Percentiles rank a stretch among this genome's conserved stretches.
These are phyloP conservation scores for Seriola aureovittata DNA, from an alignment of 2,113 vertebrate species.

Conservation along the genomic window DNA sequence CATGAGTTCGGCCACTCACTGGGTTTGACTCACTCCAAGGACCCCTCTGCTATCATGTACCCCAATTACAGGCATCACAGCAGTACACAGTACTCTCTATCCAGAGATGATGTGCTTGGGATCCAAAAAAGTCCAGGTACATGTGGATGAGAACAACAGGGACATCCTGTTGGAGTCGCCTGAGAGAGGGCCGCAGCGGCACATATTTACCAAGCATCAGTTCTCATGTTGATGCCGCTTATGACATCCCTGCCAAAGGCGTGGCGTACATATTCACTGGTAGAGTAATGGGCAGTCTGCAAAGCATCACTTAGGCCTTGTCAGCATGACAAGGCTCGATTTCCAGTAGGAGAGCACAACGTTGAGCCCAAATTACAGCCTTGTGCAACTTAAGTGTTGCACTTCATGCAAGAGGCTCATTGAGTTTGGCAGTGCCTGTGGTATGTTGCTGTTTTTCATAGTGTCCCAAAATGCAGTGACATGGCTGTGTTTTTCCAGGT, in stretches of 20 bases:
- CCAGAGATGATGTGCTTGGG: slow-evolving; percentile 81
- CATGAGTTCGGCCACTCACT: slow-evolving; percentile 86
- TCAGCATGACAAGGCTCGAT: slow-evolving; percentile 71
- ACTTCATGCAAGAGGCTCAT: slow-evolving; percentile 55
- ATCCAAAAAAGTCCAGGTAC: slow-evolving; percentile 80
- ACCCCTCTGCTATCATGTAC: slow-evolving; percentile 84
- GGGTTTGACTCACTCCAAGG: slow-evolving; percentile 84
- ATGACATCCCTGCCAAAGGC: slow-evolving; percentile 76
- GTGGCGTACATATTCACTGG: slow-evolving; percentile 78
- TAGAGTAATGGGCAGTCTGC: slow-evolving; percentile 67
- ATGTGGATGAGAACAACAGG: slow-evolving; percentile 76
- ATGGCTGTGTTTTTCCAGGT: slow-evolving; percentile 75
- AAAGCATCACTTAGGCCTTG: slow-evolving; percentile 53
- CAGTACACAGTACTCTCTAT: slow-evolving; percentile 77
- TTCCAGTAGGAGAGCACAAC: slow-evolving; percentile 42
- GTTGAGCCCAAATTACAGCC: slow-evolving; percentile 66
- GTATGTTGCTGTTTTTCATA: slow-evolving; percentile 58
- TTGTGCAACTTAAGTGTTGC: slow-evolving; percentile 62
- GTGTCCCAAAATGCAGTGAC: slow-evolving; percentile 54
- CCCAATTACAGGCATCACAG: slow-evolving; percentile 83
- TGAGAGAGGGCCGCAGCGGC: slow-evolving; percentile 65
- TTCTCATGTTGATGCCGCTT: slow-evolving; percentile 74
- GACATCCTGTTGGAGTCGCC: slow-evolving; percentile 64
- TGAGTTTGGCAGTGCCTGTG: slow-evolving; percentile 60
- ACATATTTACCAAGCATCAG: slow-evolving; percentile 67